These are phyloP conservation scores for Astreopora myriophthalma DNA, from an alignment of 64 coral and sea anemone genomes.

Conservation along the genomic window DNA sequence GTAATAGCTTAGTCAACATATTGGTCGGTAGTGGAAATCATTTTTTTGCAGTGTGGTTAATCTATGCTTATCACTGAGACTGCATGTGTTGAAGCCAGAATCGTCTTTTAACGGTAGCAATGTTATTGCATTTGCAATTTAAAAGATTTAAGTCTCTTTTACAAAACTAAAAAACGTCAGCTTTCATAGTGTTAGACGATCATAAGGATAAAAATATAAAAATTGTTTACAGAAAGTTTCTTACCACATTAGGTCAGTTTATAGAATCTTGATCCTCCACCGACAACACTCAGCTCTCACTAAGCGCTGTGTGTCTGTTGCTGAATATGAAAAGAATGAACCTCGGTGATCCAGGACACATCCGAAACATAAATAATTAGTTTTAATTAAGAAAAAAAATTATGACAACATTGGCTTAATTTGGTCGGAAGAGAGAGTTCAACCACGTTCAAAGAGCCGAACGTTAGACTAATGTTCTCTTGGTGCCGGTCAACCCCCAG, in stretches of 20 bases:
- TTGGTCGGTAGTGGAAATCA: too few relatives aligned
- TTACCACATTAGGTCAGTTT: background rate
- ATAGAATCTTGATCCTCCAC: background rate
- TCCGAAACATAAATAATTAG: background rate
- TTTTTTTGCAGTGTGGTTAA: too few relatives aligned
- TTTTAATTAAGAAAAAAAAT: background rate
- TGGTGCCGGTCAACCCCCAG: background rate
- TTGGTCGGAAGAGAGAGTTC: background rate
- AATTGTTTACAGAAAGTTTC: background rate
- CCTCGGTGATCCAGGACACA: background rate
- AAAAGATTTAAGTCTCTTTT: too few relatives aligned
- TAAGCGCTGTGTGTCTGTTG: background rate
- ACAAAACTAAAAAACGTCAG: too few relatives aligned
- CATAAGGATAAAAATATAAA: background rate
- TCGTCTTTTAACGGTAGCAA: too few relatives aligned
- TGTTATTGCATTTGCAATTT: too few relatives aligned
- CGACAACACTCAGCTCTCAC: background rate
- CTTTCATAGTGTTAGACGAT: background rate
- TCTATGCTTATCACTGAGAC: too few relatives aligned
- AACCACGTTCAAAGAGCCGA: conserved; percentile 27
- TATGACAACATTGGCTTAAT: conserved; percentile 2
- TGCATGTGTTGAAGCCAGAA: too few relatives aligned
- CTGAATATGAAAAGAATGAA: background rate
- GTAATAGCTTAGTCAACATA: too few relatives aligned
- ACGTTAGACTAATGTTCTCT: background rate